Base-by-base conservation (phyloP, 2,888 invertebrate genomes). In the Apodemia zela region DNA sequence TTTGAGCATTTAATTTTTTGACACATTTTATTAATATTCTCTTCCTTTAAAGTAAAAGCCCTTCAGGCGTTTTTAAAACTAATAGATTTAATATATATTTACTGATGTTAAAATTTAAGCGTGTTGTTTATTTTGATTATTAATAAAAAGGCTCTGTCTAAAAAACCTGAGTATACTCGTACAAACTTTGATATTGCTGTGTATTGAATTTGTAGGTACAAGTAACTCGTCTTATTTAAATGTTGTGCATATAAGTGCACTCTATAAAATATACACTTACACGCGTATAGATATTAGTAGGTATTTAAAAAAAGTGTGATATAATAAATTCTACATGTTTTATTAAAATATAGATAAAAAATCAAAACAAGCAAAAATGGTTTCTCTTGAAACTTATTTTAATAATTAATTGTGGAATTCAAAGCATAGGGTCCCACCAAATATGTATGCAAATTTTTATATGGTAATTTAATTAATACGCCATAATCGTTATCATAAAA, bases 1-100 rank as follows among this genome's bases (percentile, higher is more conserved):
- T 81, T 80, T 79, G 79, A 83, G 89, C 89, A 89, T 89, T 89
- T 89, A 89, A 85, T 85, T 84, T 82, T 80, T 78, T 74, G 59
- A 61, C 65, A 69, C 66, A 65, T 68, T 65, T 66, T 65, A 70
- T 66, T 59, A 66, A 65, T 67, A 60, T 66, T 65, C 58, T 65
- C 65, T 64, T 66, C 58, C 57, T 66, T 61, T 33, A n/a, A 33
- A 60, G 38, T 21, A 57, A 63, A 45, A 59, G 63, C 25, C 42
- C 45, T 59, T 61, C 54, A 59, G 63, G 63, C 59, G 60, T 58
- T 18, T 60, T 63, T 17, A 60, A 21, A 35, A 60, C 15, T 57
- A 38, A 38, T 60, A 54, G 35, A 61, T 59, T 21, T 63, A 63
- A 51, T 57, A 57, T 51, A 64, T 66, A 60, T 64, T 66, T 66